These are phyloP conservation scores for Sardinella longiceps DNA, from an alignment of 2,797 vertebrate species.

Conservation along the genomic window DNA sequence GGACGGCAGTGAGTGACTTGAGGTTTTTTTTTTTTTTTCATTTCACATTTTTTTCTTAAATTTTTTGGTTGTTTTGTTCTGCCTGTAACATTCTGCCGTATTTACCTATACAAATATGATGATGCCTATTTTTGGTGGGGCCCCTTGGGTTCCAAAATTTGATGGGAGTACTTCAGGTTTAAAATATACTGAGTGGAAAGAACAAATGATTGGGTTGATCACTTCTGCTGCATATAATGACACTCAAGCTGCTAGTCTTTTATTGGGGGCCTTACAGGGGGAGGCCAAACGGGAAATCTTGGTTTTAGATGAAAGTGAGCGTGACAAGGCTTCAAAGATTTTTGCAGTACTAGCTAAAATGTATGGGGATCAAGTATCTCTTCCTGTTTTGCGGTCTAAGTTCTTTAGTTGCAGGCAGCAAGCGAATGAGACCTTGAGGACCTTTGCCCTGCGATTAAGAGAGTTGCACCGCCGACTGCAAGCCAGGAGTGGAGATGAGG, in stretches of 20 bases:
- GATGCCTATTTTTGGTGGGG: too few relatives aligned
- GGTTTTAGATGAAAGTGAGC: too few relatives aligned
- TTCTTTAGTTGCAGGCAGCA: not conserved
- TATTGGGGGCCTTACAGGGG: not conserved
- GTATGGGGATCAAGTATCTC: too few relatives aligned
- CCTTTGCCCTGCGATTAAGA: not conserved
- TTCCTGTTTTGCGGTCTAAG: not conserved
- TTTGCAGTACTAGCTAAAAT: too few relatives aligned
- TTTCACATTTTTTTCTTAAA: not conserved
- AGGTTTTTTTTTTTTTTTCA: not conserved
- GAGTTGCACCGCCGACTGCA: not conserved
- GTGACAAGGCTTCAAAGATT: too few relatives aligned
- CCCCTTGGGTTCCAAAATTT: not conserved
- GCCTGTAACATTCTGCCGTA: too few relatives aligned
- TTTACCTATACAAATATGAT: too few relatives aligned
- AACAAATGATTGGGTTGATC: not conserved
- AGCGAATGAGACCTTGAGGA: not conserved
- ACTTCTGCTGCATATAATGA: not conserved
- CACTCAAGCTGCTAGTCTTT: not conserved
- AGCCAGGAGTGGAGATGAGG: not conserved
- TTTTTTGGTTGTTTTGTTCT: too few relatives aligned
- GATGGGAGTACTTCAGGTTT: not conserved
- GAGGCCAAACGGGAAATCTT: too few relatives aligned
- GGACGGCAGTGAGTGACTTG: too few relatives aligned
- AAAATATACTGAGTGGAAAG: not conserved